A percentile compares a stretch with the other conserved stretches of the same genome.
These are phyloP conservation scores for Cyclopterus lumpus DNA, from an alignment of 2,797 vertebrate genomes.

Conservation along the genomic window DNA sequence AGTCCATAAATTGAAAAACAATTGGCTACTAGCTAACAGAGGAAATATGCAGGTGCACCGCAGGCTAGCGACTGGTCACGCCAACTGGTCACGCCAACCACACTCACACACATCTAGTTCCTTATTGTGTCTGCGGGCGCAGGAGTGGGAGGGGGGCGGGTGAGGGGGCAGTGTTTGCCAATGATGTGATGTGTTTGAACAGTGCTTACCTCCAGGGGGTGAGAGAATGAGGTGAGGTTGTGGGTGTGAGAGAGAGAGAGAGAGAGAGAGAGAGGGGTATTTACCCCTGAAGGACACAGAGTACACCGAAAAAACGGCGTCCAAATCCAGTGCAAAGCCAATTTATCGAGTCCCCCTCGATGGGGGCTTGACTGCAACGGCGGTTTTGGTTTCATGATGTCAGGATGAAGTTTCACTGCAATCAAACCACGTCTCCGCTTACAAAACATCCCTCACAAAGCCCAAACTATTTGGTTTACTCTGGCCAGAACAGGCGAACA, in stretches of 20 bases:
- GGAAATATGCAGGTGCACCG: neutral
- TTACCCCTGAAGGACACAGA: conserved; percentile 49
- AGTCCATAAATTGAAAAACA: neutral
- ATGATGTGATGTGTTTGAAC: conserved; percentile 77
- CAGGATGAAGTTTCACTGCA: conserved; percentile 63
- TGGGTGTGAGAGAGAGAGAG: conserved; percentile 11
- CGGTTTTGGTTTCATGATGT: conserved; percentile 76
- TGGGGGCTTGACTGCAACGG: conserved; percentile 51
- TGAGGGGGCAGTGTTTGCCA: conserved; percentile 61
- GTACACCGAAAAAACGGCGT: conserved; percentile 25
- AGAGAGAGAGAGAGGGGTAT: conserved; percentile 47
- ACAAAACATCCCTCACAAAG: conserved; percentile 37
- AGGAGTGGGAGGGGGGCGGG: conserved; percentile 16
- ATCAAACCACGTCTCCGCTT: conserved; percentile 37
- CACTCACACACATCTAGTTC: conserved; percentile 28
- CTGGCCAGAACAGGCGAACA: conserved; percentile 2
- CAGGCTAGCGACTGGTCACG: neutral
- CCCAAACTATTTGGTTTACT: neutral
- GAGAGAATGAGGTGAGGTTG: conserved; percentile 53
- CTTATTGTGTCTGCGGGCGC: conserved; percentile 11
- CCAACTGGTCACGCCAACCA: neutral
- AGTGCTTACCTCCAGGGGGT: conserved; percentile 58
- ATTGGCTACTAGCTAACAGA: neutral
- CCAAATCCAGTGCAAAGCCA: conserved; percentile 39
- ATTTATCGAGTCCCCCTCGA: conserved; percentile 11